phyloP scores from a whole-genome alignment of 2,888 invertebrate species.

The Eilema griseolum region DNA sequence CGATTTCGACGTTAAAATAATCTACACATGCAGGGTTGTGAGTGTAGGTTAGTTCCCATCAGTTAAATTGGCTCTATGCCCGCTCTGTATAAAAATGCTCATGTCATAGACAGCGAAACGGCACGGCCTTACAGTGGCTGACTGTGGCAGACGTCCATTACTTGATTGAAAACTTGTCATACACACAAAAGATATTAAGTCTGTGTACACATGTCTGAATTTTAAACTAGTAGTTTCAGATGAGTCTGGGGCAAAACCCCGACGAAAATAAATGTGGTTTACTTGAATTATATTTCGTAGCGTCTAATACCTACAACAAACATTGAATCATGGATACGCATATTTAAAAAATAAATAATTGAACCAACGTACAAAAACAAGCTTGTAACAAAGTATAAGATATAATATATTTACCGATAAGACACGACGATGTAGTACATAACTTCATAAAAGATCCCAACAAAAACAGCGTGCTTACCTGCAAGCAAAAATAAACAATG shows the following conservation, averaged over 20 bases:
- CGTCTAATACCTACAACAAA: background rate
- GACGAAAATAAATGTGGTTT: background rate
- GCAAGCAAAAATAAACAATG: constrained; percentile 50
- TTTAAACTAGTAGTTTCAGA: background rate
- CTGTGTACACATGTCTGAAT: background rate
- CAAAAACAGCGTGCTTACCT: constrained; percentile 52
- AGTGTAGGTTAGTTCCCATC: too few species aligned
- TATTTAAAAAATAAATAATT: background rate
- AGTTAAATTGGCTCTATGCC: too few species aligned
- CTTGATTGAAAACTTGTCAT: constrained; percentile 1
- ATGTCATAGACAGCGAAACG: background rate
- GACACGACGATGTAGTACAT: constrained; percentile 10
- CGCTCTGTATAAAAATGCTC: background rate
- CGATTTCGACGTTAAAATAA: too few species aligned
- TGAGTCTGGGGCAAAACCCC: background rate
- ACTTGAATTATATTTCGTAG: background rate
- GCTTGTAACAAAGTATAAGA: constrained; percentile 3
- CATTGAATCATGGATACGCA: background rate
- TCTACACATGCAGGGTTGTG: too few species aligned
- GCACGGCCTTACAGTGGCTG: background rate
- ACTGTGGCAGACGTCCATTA: background rate
- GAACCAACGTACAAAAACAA: background rate
- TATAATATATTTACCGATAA: constrained; percentile 22
- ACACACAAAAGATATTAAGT: background rate
- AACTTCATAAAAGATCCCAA: constrained; percentile 35